Conservation (phyloP, 1,140 invertebrate genomes). For the Drosophila mayri region DNA sequence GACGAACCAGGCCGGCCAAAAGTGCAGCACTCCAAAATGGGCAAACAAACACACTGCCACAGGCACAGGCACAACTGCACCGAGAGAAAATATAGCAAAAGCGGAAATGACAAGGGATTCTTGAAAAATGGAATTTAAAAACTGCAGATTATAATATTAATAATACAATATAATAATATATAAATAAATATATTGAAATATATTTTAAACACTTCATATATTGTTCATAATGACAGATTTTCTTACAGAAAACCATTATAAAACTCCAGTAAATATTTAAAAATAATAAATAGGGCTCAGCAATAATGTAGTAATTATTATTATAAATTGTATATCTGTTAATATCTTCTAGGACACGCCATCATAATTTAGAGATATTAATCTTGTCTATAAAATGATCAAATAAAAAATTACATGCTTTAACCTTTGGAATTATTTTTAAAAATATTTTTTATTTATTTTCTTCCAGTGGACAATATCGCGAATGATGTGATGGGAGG, state of each 20-base stretch:
- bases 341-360: neutral
- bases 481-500: conserved; percentile 26
- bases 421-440: neutral
- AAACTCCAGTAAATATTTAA: neutral
- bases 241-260: neutral
- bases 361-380: neutral
- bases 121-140: no score
- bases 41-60: conserved; percentile 60
- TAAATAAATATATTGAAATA: neutral
- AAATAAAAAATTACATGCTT: no score
- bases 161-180: no score
- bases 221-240: neutral
- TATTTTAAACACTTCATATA: neutral
- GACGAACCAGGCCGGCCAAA: conserved; percentile 60
- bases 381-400: neutral
- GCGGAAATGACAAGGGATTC: neutral
- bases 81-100: neutral
- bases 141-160: no score
- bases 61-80: conserved; percentile 19
- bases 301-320: neutral
- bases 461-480: conserved; percentile 39
- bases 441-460: neutral
- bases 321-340: no score
- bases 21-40: conserved; percentile 79
- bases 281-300: neutral